A percentile compares a stretch with the other conserved stretches of the same genome.
phyloP scores from a whole-genome alignment of 2,797 vertebrate genomes.

The Novumbra hubbsi region DNA sequence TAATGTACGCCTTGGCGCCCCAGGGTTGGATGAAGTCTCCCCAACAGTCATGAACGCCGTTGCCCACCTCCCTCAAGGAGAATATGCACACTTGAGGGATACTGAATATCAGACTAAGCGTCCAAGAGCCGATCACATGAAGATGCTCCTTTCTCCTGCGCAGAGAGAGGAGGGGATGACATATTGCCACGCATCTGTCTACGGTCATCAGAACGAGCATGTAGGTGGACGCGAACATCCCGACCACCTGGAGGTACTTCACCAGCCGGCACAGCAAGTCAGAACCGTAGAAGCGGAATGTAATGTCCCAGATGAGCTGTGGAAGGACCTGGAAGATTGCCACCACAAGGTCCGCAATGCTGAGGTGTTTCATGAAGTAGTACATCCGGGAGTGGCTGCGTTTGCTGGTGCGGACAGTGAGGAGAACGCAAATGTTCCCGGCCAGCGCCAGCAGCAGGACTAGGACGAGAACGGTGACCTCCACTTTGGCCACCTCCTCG shows the following conservation, averaged over 20 bases:
- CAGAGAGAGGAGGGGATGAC: conserved; percentile 86
- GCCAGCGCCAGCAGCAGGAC: conserved; percentile 88
- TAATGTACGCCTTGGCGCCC: conserved; percentile 94
- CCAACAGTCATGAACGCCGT: conserved; percentile 93
- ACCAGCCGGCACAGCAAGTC: conserved; percentile 91
- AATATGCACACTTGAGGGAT: conserved; percentile 93
- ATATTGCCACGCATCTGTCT: conserved; percentile 94
- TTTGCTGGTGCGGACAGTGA: conserved; percentile 87
- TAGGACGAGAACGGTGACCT: conserved; percentile 87
- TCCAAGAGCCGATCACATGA: conserved; percentile 88
- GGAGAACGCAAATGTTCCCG: conserved; percentile 91
- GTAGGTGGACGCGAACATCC: conserved; percentile 99
- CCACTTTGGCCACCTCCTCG: conserved; percentile 94
- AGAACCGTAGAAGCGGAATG: conserved; percentile 94
- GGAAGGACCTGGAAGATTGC: conserved; percentile 96
- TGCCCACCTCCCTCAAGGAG: conserved; percentile 83
- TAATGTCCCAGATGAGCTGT: conserved; percentile 98
- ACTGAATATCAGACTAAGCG: conserved; percentile 91
- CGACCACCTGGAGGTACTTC: conserved; percentile 95
- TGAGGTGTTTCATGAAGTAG: conserved; percentile 98
- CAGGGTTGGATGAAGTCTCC: conserved; percentile 92
- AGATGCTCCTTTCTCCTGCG: conserved; percentile 82
- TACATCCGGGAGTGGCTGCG: conserved; percentile 94
- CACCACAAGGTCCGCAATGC: conserved; percentile 95
- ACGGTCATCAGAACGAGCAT: conserved; percentile 96